These are phyloP conservation scores for Pherbina coryleti DNA, from an alignment of 2,888 invertebrate genomes.

Conservation along the genomic window DNA sequence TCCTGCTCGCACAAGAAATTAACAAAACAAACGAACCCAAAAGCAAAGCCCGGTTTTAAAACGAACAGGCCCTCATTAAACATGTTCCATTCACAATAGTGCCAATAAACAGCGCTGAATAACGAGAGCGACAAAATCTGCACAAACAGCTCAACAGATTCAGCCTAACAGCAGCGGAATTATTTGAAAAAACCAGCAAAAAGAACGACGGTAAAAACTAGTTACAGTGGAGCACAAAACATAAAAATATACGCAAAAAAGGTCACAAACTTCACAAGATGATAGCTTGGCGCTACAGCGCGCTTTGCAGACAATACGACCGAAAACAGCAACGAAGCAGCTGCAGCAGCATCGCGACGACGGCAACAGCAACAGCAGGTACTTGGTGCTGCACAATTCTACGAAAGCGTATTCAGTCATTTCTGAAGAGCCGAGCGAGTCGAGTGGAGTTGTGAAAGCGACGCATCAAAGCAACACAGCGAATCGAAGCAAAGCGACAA, in stretches of 20 bases:
- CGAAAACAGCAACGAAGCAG: not conserved
- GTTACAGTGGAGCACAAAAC: slow-evolving; percentile 29
- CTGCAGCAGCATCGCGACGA: slow-evolving; percentile 3
- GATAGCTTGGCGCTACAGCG: slow-evolving; percentile 28
- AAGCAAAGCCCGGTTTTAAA: not conserved
- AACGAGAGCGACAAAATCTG: not conserved
- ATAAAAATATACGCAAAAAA: slow-evolving; percentile 47
- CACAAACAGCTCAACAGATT: not conserved
- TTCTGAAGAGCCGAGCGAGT: slow-evolving; percentile 50
- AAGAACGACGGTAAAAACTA: slow-evolving; percentile 15
- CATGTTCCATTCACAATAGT: slow-evolving; percentile 21
- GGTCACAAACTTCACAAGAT: slow-evolving; percentile 42
- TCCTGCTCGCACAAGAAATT: not conserved
- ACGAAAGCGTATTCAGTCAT: slow-evolving; percentile 44
- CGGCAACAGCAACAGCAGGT: not conserved
- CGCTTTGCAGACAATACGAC: slow-evolving; percentile 3
- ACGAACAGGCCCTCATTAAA: not conserved
- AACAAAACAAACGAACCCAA: not conserved
- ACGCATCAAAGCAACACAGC: slow-evolving; percentile 48
- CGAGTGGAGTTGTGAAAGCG: slow-evolving; percentile 38
- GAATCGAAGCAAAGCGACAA: slow-evolving; percentile 44
- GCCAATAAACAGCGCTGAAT: not conserved
- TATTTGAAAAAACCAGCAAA: slow-evolving; percentile 4
- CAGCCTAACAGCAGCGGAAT: not conserved
- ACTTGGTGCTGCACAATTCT: slow-evolving; percentile 17